Percentiles rank a stretch among this genome's conserved stretches.
These are phyloP conservation scores for Salvelinus sp. DNA, from an alignment of 2,113 vertebrate species.

Conservation along the genomic window DNA sequence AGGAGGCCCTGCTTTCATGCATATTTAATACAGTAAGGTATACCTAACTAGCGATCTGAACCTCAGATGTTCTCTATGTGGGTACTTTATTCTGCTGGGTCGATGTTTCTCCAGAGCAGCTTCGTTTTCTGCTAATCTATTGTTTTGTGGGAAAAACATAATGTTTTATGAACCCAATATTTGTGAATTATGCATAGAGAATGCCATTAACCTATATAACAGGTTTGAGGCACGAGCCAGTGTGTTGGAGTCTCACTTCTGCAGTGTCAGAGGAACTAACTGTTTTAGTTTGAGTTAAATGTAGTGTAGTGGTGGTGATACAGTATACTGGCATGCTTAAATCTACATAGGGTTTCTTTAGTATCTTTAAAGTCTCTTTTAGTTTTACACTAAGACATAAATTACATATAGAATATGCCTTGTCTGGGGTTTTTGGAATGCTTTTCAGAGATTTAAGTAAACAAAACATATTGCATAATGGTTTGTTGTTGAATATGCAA, in stretches of 20 bases:
- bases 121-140: constrained; percentile 40
- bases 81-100: constrained; percentile 6
- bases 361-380: not conserved
- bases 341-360: not conserved
- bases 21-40: not conserved
- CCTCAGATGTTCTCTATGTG: constrained; percentile 10
- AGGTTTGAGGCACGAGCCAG: constrained; percentile 38
- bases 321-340: not conserved
- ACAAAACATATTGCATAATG: not conserved
- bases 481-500: not conserved
- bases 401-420: not conserved
- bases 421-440: too few relatives aligned
- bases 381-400: not conserved
- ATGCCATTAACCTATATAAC: constrained; percentile 62
- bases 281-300: not conserved
- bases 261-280: not conserved
- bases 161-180: constrained; percentile 56
- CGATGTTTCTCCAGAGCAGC: constrained; percentile 17
- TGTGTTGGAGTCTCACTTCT: constrained; percentile 11
- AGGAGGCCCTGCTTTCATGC: not conserved
- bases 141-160: constrained; percentile 52
- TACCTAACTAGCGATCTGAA: not conserved
- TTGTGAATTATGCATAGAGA: constrained; percentile 61
- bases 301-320: not conserved
- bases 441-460: not conserved